Evolutionary conservation across 1,140 invertebrate genomes (phyloP), one percentile per base, ranked within the genome.

Genomic region (Drosophila arizonae): DNA sequence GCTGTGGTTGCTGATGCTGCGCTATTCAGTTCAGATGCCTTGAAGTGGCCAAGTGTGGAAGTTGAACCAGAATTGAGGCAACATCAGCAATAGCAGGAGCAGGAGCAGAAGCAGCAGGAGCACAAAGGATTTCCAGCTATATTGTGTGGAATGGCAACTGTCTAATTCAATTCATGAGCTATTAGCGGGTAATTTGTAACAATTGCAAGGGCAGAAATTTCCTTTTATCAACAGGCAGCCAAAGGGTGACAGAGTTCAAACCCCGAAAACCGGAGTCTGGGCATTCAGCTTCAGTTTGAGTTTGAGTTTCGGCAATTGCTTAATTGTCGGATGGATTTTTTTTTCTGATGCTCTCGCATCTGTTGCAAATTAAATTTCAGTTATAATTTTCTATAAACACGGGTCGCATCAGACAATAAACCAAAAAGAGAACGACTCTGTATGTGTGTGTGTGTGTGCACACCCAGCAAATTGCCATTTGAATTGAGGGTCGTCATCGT

Each of bases 291-390:
- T 48, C 15, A 17, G 46, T 13, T 26, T 10, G 48, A 11, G 48
- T 57, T 41, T 57, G 55, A 26, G 57, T 60, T 36, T 56, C 28
- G 36, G 36, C 33, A 41, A 56, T 56, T 56, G 54, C 50, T 66
- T 76, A 67, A 76, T 72, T 76, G 73, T 71, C 13, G 58, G 21
- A 55, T 70, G 50, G 69, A 60, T 85, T 85, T 67, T 46, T 64
- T 60, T 60, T 46, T 64, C 61, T 70, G 74, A 30, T 30, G 28
- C 28, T 30, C 78, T 79, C 85, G 81, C 89, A 90, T 90, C 89
- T 90, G 89, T 90, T 90, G 89, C 89, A 90, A 90, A 90, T 90
- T 90, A 90, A 90, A 89, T 86, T 85, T 78, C 77, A 77, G 85
- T 90, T 90, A 90, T 90, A 90, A 82, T 88, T 89, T 76, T 84